phyloP scores from a whole-genome alignment of 2,113 vertebrate species.

The Chamaetylas fuelleborni region DNA sequence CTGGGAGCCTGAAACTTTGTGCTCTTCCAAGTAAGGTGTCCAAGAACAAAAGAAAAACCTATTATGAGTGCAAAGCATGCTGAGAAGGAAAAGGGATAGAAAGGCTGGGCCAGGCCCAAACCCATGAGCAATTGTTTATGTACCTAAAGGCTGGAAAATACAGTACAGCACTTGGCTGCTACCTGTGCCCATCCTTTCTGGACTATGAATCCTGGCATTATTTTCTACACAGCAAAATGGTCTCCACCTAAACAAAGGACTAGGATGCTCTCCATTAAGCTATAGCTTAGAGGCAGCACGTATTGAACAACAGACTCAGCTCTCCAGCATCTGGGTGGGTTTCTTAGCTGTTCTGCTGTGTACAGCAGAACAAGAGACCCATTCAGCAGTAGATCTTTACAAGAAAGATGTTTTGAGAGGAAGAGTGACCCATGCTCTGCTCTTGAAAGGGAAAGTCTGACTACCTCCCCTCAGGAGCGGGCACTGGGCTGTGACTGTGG shows the following conservation, averaged over 20 bases:
- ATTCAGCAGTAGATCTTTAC: neutral
- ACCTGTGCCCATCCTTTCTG: neutral
- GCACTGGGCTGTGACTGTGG: neutral
- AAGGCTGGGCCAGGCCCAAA: neutral
- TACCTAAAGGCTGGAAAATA: neutral
- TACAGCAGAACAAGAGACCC: neutral
- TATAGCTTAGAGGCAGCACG: neutral
- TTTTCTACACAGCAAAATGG: neutral
- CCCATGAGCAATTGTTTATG: neutral
- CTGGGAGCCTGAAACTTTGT: neutral
- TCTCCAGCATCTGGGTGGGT: neutral
- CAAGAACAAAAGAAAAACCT: neutral
- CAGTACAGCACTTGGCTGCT: neutral
- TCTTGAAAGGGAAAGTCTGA: neutral
- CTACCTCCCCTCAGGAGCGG: accelerated
- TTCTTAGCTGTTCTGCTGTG: neutral
- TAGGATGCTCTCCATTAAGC: neutral
- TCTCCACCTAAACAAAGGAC: neutral
- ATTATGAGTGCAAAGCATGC: neutral
- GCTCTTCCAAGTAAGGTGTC: neutral
- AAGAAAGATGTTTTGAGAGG: neutral
- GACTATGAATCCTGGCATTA: neutral
- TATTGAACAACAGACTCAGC: neutral
- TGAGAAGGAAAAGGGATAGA: neutral
- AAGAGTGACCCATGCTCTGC: neutral